phyloP scores from a whole-genome alignment of 2,113 vertebrate genomes.

The Oryzias curvinotus region DNA sequence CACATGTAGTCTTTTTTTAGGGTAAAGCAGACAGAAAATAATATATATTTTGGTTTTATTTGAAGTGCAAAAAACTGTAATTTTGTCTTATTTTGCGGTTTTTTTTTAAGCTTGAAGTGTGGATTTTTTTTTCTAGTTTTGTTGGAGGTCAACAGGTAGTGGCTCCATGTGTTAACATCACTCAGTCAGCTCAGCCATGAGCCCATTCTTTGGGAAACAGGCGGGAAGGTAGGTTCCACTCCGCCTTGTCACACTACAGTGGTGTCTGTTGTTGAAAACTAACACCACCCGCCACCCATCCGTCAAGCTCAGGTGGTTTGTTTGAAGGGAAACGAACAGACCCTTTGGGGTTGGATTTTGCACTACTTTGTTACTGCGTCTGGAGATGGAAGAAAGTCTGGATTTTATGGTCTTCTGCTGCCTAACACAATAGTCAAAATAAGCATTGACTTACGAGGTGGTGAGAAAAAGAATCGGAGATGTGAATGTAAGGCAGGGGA shows the following conservation, averaged over 20 bases:
- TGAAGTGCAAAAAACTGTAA: slow-evolving; percentile 1
- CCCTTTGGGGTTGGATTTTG: slow-evolving; percentile 44
- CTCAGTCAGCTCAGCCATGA: slow-evolving; percentile 38
- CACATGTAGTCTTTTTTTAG: slow-evolving; percentile 32
- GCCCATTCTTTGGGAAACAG: slow-evolving; percentile 12
- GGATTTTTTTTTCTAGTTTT: slow-evolving; percentile 15
- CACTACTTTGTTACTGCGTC: slow-evolving; percentile 39
- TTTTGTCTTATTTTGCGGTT: background rate
- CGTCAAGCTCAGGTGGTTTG: slow-evolving; percentile 58
- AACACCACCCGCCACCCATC: slow-evolving; percentile 56
- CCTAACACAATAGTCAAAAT: slow-evolving; percentile 43
- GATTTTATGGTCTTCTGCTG: slow-evolving; percentile 52
- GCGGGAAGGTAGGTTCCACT: slow-evolving; percentile 32
- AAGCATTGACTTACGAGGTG: slow-evolving; percentile 42
- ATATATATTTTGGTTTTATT: slow-evolving; percentile 2
- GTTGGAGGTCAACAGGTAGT: slow-evolving; percentile 61
- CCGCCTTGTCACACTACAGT: slow-evolving; percentile 36
- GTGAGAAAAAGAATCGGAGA: slow-evolving; percentile 4
- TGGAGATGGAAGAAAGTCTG: slow-evolving; percentile 46
- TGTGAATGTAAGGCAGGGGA: background rate
- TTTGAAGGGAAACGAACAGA: slow-evolving; percentile 57
- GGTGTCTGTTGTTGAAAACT: slow-evolving; percentile 56
- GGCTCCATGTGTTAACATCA: slow-evolving; percentile 41
- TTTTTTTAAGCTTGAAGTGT: background rate
- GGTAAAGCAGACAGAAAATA: background rate